Base-by-base conservation (phyloP, 2,797 vertebrate species). In the Bryconaethiops microstoma region DNA sequence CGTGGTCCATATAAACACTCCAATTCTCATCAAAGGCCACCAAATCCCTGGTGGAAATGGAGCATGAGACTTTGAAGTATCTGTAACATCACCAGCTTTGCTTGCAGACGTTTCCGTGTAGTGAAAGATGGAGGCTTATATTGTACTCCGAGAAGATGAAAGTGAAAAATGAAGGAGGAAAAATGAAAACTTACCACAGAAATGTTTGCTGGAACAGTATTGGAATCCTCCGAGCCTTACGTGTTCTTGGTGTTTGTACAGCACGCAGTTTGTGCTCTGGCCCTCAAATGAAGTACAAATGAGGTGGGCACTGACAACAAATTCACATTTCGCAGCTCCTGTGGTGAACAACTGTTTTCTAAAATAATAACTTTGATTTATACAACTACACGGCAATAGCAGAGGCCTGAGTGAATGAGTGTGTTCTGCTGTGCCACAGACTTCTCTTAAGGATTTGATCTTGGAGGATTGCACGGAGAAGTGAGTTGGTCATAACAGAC, bases 261-360 rank as follows among this genome's bases (percentile, higher is more conserved):
- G 90, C 79, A 9, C 7, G 19, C 69, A 88, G 86, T 91, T 88
- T 89, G 67, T 88, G 78, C 86, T 74, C 57, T 45, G 59, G 79
- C 86, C 85, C 82, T 81, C 45, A 60, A 90, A 81, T 81, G 23
- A 74, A 87, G 83, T 77, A 84, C 79, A 89, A 85, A 84, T 29
- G 62, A 82, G 79, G 52, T 39, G 39, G 79, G 80, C 70, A 67
- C 35, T 81, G 83, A 82, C 84, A 81, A 81, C 84, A 54, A 76
- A 84, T 77, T 77, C 81, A 79, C 29, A 70, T 80, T 85, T 85
- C 81, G 80, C 57, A 67, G 65, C 85, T 77, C 85, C 85, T 23
- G 4, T 84, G 19, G 85, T 62, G 76, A 77, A 79, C 68, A 82
- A 83, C 83, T 89, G 86, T 90, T 90, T 90, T 90, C 76, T 86